Evolutionary conservation across 2,797 vertebrate species (phyloP).

Genomic region (Parauchenoglanis punctatus): DNA sequence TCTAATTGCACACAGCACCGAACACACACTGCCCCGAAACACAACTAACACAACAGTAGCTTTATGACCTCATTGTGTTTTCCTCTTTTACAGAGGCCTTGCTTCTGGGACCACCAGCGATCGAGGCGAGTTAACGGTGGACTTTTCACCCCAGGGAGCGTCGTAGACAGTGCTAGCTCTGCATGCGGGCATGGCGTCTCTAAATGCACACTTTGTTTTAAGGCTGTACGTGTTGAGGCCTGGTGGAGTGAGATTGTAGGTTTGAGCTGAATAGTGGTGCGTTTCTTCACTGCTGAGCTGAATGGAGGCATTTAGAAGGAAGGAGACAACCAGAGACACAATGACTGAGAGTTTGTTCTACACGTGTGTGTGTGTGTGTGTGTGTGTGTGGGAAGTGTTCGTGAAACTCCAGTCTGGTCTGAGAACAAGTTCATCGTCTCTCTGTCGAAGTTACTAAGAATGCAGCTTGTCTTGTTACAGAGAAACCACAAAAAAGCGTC

Average conservation of each 20-base stretch:
- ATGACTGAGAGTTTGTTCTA: conserved; percentile 72
- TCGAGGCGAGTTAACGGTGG: conserved; percentile 24
- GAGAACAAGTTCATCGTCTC: neutral
- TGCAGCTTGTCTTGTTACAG: neutral
- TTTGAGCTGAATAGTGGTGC: conserved; percentile 66
- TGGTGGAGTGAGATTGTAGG: conserved; percentile 46
- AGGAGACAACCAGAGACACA: conserved; percentile 63
- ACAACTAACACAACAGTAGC: conserved; percentile 17
- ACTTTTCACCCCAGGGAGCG: conserved; percentile 44
- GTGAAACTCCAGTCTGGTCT: neutral
- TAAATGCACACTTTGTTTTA: conserved; percentile 54
- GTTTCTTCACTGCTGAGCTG: conserved; percentile 70
- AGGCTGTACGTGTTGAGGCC: conserved; percentile 26
- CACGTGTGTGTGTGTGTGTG: conserved; percentile 43
- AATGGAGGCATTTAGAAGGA: conserved; percentile 74
- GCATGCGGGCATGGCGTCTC: neutral
- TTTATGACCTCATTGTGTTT: conserved; percentile 47
- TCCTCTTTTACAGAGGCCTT: conserved; percentile 1
- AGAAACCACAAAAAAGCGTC: neutral
- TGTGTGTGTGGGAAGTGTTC: neutral
- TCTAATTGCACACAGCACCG: neutral
- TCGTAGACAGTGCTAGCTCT: conserved; percentile 12
- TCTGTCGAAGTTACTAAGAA: neutral
- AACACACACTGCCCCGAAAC: neutral
- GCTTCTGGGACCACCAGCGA: conserved; percentile 42